Evolutionary conservation across 2,888 invertebrate genomes (phyloP).

Genomic region (Elmis aenea): DNA sequence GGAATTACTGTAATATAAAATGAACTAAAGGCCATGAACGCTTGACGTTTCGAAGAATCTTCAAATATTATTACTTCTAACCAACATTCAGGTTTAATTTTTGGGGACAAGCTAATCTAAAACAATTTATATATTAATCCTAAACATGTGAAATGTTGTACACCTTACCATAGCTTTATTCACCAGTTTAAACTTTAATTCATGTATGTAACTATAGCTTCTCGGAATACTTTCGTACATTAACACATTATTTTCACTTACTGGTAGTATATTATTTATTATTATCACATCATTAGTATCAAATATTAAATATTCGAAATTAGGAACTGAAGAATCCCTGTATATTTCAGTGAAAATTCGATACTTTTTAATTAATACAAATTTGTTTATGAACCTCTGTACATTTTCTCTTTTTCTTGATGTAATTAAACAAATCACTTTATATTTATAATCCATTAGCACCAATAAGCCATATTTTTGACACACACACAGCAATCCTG

Average conservation of each 20-base stretch:
- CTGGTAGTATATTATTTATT: conserved; percentile 4
- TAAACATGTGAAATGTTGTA: not conserved
- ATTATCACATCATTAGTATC: conserved; percentile 14
- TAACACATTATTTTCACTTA: too few relatives aligned
- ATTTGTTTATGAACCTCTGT: conserved; percentile 17
- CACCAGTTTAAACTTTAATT: conserved; percentile 10
- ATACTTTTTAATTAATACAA: conserved; percentile 19
- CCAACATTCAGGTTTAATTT: conserved; percentile 10
- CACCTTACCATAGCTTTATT: conserved; percentile 10
- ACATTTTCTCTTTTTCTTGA: too few relatives aligned
- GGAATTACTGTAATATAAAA: too few relatives aligned
- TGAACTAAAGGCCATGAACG: too few relatives aligned
- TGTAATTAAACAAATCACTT: conserved; percentile 14
- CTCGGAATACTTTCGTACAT: too few relatives aligned
- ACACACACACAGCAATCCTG: conserved; percentile 15
- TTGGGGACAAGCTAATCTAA: conserved; percentile 7
- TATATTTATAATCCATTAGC: conserved; percentile 15
- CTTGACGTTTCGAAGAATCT: too few relatives aligned
- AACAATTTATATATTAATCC: conserved; percentile 4
- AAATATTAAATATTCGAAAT: conserved; percentile 20
- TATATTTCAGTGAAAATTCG: conserved; percentile 21
- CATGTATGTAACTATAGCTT: conserved; percentile 6
- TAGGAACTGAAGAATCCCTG: conserved; percentile 13
- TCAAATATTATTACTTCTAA: conserved; percentile 10
- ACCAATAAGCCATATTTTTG: conserved; percentile 18